phyloP scores from a whole-genome alignment of 2,113 vertebrate genomes.

The Malurus elegans region DNA sequence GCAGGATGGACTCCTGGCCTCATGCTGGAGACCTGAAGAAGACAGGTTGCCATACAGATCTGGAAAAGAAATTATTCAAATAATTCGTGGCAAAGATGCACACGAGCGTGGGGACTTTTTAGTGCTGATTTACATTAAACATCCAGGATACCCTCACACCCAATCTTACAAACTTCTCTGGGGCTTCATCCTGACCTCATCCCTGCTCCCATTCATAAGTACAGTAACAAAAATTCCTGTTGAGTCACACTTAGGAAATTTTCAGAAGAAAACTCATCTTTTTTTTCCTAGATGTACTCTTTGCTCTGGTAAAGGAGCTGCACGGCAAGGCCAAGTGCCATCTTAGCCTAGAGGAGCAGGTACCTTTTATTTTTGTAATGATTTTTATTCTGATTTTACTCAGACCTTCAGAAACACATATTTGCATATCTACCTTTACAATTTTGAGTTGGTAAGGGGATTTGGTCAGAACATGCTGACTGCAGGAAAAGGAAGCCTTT shows the following conservation, averaged over 20 bases:
- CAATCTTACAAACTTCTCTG: background rate
- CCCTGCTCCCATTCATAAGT: background rate
- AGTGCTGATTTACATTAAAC: background rate
- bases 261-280: background rate
- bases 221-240: background rate
- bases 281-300: background rate
- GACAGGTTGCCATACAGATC: rapidly evolving
- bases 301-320: background rate
- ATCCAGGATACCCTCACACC: background rate
- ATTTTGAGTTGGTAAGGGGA: background rate
- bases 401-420: background rate
- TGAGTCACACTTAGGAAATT: background rate
- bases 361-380: background rate
- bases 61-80: background rate
- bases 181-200: background rate
- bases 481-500: background rate
- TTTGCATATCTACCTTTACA: background rate
- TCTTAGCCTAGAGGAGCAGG: background rate
- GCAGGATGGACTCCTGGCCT: background rate
- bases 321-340: background rate
- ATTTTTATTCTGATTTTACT: background rate
- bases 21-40: background rate
- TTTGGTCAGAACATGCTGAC: background rate
- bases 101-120: background rate
- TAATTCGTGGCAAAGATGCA: background rate